Evolutionary conservation across 1,140 invertebrate species (phyloP).

Genomic region (Drosophila mauritiana): DNA sequence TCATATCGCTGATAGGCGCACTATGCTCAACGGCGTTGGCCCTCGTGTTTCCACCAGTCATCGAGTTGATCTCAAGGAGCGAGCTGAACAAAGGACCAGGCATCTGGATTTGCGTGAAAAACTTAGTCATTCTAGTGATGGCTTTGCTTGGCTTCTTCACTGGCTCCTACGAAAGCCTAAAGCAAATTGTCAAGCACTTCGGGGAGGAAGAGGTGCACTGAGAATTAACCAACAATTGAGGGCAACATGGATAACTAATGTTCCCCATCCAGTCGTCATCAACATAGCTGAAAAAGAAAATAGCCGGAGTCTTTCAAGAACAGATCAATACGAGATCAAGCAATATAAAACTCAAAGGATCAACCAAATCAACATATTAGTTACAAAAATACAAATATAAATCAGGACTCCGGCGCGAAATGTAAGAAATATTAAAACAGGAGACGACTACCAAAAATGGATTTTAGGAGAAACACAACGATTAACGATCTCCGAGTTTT

Average conservation of each 20-base stretch:
- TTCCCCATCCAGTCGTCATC: neutral
- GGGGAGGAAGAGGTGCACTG: constrained; percentile 58
- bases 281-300: neutral
- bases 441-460: too few relatives aligned
- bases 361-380: too few relatives aligned
- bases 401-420: too few relatives aligned
- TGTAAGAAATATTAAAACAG: too few relatives aligned
- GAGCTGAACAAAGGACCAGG: constrained; percentile 85
- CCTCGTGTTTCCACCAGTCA: constrained; percentile 94
- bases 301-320: too few relatives aligned
- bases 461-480: neutral
- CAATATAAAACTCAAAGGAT: too few relatives aligned
- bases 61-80: constrained; percentile 90
- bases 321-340: too few relatives aligned
- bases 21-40: constrained; percentile 94
- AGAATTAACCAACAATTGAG: neutral
- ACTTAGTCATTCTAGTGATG: constrained; percentile 88
- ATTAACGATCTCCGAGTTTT: neutral
- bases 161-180: constrained; percentile 90
- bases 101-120: constrained; percentile 86
- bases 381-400: too few relatives aligned
- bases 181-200: constrained; percentile 86
- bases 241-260: neutral
- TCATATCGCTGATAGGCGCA: constrained; percentile 96
- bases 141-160: constrained; percentile 89